Percentiles rank a stretch among this genome's conserved stretches.
phyloP scores from a whole-genome alignment of 2,113 vertebrate genomes.

The Dipodomys stephensi region DNA sequence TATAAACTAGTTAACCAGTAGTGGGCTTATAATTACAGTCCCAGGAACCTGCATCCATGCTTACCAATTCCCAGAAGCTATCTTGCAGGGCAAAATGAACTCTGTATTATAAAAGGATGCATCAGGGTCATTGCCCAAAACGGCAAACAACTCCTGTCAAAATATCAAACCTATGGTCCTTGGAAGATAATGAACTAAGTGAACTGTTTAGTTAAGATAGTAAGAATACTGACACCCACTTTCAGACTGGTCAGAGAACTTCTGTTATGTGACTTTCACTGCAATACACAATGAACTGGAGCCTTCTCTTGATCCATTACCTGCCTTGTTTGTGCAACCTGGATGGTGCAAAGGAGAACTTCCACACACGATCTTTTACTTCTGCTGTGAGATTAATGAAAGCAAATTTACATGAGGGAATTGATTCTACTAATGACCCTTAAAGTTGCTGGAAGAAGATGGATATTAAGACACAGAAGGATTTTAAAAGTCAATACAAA shows the following conservation, averaged over 20 bases:
- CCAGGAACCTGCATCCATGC: background rate
- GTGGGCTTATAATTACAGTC: background rate
- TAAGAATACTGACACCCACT: background rate
- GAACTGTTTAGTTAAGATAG: slow-evolving; percentile 54
- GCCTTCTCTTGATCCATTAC: background rate
- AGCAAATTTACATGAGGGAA: background rate
- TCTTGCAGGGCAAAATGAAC: slow-evolving; percentile 2
- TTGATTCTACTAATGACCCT: background rate
- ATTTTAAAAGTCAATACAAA: background rate
- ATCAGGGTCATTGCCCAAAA: slow-evolving; percentile 29
- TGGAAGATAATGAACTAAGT: slow-evolving; percentile 54
- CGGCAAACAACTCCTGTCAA: background rate
- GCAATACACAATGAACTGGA: background rate
- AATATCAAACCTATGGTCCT: background rate
- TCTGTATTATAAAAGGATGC: slow-evolving; percentile 24
- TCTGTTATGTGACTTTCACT: background rate
- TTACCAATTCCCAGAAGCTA: slow-evolving; percentile 10
- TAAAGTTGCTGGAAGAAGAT: background rate
- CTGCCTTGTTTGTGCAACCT: slow-evolving; percentile 20
- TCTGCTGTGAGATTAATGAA: background rate
- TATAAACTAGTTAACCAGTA: background rate
- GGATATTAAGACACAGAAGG: background rate
- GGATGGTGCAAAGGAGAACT: slow-evolving; percentile 55
- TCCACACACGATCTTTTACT: slow-evolving; percentile 35
- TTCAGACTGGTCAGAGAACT: slow-evolving; percentile 3